These are phyloP conservation scores for Poecilia picta DNA, from an alignment of 2,797 vertebrate genomes.

Conservation along the genomic window DNA sequence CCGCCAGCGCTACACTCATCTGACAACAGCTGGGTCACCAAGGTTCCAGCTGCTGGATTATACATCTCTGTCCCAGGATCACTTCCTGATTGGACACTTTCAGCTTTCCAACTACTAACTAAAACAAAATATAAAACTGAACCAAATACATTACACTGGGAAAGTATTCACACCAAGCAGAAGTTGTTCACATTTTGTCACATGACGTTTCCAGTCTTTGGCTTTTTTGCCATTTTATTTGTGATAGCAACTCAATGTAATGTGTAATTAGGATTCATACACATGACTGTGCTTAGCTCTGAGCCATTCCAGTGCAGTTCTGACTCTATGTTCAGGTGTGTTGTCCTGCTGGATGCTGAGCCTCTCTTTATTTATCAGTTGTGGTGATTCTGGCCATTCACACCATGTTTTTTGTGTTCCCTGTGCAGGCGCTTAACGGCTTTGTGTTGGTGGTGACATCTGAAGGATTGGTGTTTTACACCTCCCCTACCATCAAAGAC, in stretches of 20 bases:
- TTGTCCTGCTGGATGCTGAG: background rate
- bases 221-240: background rate
- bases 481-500: conserved; percentile 83
- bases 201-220: background rate
- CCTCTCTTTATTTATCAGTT: background rate
- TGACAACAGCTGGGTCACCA: background rate
- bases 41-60: background rate
- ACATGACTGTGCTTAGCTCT: background rate
- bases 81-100: background rate
- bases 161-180: background rate
- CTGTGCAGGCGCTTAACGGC: conserved; percentile 81
- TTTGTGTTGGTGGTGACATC: conserved; percentile 84
- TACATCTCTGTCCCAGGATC: background rate
- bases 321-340: background rate
- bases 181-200: background rate
- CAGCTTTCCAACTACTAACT: background rate
- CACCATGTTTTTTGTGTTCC: background rate
- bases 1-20: background rate
- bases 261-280: background rate
- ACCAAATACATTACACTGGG: background rate
- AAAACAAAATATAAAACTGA: background rate
- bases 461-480: conserved; percentile 83
- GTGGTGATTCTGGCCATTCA: background rate
- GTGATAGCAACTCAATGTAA: background rate
- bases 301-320: background rate